Base-by-base conservation (phyloP, 2,113 vertebrate genomes). In the Clinocottus analis region DNA sequence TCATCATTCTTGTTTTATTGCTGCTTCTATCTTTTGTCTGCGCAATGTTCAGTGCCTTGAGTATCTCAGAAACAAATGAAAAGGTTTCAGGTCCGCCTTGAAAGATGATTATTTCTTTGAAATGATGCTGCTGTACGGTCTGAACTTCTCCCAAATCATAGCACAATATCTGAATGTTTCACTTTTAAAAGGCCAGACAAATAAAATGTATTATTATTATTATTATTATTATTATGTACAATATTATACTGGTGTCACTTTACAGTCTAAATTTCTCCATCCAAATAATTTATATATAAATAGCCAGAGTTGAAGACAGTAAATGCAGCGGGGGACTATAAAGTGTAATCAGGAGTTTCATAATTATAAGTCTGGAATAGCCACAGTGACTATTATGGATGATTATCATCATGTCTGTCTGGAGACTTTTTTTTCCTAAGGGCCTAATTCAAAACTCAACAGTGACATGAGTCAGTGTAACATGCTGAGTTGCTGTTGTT, bases 401-500 rank as follows among this genome's bases (percentile, higher is more conserved):
- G 31, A 66, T 41, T 71, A 60, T 75, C 33, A 37, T 62, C 2
- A 23, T 25, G 7, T 45, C n/a, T 17, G 7, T 1, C 19, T 58
- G 31, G 43, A 60, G 21, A 60, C 23, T n/a, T 17, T 21, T 6
- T 21, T 31, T 21, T 3, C 6, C 47, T 12, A 11, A 63, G 13
- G 21, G 35, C 69, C 62, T n/a, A 29, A 47, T 65, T 65, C 31
- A 33, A 53, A 72, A 25, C 21, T 25, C 55, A 60, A 49, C 23
- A 59, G 13, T 51, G 19, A 67, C 23, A 53, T 60, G n/a, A 10
- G 14, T 74, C 17, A 27, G 6, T n/a, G 37, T 58, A 76, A 41
- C 37, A 41, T 63, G 47, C 62, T 56, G 71, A 35, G 55, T 43
- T 71, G 14, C 43, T 45, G 68, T 60, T 41, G 21, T 45, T 45